These are phyloP conservation scores for Pterophyllum scalare DNA, from an alignment of 2,113 vertebrate species.

Conservation along the genomic window DNA sequence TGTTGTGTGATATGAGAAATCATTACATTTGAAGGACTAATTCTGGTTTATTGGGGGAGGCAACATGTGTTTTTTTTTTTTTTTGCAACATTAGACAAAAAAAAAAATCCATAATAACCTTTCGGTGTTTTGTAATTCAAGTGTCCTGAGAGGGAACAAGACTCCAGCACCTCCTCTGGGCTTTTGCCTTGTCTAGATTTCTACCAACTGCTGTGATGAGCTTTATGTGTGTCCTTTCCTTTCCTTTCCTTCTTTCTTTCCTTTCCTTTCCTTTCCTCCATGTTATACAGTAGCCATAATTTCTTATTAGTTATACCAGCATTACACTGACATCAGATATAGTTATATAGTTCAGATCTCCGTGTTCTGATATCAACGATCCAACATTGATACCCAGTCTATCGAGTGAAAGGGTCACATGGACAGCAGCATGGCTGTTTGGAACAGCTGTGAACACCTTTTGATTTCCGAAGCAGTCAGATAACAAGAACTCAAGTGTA, in stretches of 20 bases:
- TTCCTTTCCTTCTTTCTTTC: too few relatives aligned
- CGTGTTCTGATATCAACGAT: not conserved
- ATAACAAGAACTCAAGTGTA: not conserved
- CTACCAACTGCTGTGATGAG: not conserved
- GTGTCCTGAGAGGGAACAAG: not conserved
- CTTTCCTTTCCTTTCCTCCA: too few relatives aligned
- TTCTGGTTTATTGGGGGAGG: not conserved
- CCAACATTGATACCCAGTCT: not conserved
- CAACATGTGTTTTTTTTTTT: not conserved
- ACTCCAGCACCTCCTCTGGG: not conserved
- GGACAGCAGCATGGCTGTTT: too few relatives aligned
- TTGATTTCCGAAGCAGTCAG: not conserved
- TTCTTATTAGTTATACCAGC: not conserved
- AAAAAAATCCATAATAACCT: not conserved
- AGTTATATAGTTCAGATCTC: too few relatives aligned
- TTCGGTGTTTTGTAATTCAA: not conserved
- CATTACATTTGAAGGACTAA: not conserved
- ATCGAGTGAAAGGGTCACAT: not conserved
- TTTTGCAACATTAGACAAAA: not conserved
- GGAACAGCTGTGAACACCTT: not conserved
- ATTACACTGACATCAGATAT: not conserved
- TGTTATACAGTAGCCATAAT: not conserved
- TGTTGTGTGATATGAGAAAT: slow-evolving; percentile 5
- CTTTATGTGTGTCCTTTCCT: not conserved
- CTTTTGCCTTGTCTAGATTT: not conserved